These are phyloP conservation scores for Pseudoips prasinana DNA, from an alignment of 2,888 invertebrate species.

Conservation along the genomic window DNA sequence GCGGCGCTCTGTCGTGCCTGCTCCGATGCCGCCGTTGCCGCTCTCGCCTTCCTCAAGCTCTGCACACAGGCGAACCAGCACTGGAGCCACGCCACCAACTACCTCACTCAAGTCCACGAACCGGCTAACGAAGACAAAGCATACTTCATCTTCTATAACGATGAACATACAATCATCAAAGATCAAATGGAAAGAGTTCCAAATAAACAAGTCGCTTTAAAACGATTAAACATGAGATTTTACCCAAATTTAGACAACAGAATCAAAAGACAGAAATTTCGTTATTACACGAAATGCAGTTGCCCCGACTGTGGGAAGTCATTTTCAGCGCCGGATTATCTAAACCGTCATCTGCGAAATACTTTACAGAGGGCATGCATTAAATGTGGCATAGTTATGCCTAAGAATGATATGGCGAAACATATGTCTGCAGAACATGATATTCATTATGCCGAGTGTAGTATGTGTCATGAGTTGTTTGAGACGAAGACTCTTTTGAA, in stretches of 20 bases:
- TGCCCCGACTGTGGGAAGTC: conserved; percentile 54
- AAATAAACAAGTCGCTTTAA: conserved; percentile 29
- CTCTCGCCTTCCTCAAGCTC: conserved; percentile 48
- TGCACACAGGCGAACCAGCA: conserved; percentile 45
- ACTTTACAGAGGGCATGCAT: conserved; percentile 48
- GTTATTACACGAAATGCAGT: conserved; percentile 16
- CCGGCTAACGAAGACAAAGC: conserved; percentile 41
- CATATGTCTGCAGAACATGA: conserved; percentile 48
- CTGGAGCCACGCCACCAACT: conserved; percentile 45
- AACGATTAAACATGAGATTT: conserved; percentile 32
- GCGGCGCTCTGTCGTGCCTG: conserved; percentile 55
- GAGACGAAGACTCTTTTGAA: conserved; percentile 22
- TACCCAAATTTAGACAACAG: conserved; percentile 12
- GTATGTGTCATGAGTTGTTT: conserved; percentile 49
- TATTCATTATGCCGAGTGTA: conserved; percentile 35
- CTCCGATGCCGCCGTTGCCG: conserved; percentile 45
- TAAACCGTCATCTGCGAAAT: conserved; percentile 55
- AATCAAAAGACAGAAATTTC: conserved; percentile 7
- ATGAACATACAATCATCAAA: conserved; percentile 35
- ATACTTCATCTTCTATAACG: conserved; percentile 44
- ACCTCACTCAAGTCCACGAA: conserved; percentile 32
- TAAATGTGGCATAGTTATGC: conserved; percentile 42
- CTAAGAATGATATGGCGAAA: conserved; percentile 40
- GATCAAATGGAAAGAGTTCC: conserved; percentile 32
- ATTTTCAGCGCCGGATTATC: conserved; percentile 37